Base-by-base conservation (phyloP, 1,140 invertebrate genomes). In the Bombus waltoni region DNA sequence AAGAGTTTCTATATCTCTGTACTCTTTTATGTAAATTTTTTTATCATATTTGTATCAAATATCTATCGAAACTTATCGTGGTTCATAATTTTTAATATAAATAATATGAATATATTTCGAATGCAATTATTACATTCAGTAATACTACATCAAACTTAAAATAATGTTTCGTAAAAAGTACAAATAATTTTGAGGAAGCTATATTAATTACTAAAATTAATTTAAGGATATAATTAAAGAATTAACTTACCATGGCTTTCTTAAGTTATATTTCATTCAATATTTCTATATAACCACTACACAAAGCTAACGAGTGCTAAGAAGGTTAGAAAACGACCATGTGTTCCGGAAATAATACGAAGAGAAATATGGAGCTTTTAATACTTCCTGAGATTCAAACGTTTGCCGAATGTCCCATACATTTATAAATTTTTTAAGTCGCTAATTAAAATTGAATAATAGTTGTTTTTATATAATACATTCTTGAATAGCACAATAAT, bases 321-420 rank as follows among this genome's bases (percentile, higher is more conserved):
- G 44, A 9, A 18, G 81, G 87, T 79, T 83, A 82, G 81, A 32
- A 79, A 82, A 22, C 47, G 70, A 74, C 75, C 78, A 86, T 88
- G 84, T 86, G 87, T 81, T 47, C 87, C 84, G 87, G 87, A 88
- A 47, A 22, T 32, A 44, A 25, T n/a, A 62, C 28, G 28, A 11
- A 73, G 9, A 22, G 10, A 65, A 86, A 65, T 3, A 86, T 86
- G 85, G 85, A 62, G 85, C n/a, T 57, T 2, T 71, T 4, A 32
- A 44, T 53, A 22, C 59, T 86, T 86, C 85, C 85, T 77, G 71
- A 57, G 2, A 72, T 85, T 85, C 42, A 59, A 85, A 81, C 44
- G 28, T 25, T 25, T 35, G 59, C 59, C 28, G 2, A 11, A 66
- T 42, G 57, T 73, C 62, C 15, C 22, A 8, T 44, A 59, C 79